Base-by-base conservation (phyloP, 1,140 invertebrate genomes). In the Drosophila tristis region DNA sequence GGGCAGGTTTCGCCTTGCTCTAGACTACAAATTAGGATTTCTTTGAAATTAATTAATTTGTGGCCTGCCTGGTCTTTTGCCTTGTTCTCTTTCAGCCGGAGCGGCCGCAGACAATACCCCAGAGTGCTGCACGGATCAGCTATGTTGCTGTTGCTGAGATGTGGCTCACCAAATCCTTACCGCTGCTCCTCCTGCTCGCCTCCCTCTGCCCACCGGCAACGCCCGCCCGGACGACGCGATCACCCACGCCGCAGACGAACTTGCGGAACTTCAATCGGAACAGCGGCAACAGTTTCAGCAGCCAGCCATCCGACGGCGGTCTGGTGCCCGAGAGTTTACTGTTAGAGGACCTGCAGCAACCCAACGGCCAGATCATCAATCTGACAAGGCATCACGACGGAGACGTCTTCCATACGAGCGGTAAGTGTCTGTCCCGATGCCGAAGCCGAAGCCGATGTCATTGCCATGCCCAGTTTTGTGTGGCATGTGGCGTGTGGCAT, bases 361-460 rank as follows among this genome's bases (percentile, higher is more conserved):
- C 72, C 56, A 80, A 68, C 67, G 81, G 76, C 20, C 80, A 89
- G 50, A 67, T 90, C 64, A 72, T 90, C 64, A 92, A 92, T 82
- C 78, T 94, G 68, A 94, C 93, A 42, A 86, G 94, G 74, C 93
- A 94, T 80, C 92, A 93, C 80, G 93, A 94, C 80, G 94, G 94
- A 64, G 94, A 94, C 84, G 92, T 94, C 78, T 94, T 94, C 79
- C 92, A 90, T 43, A 92, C 93, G 44, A 92, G 92, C 91, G 94
- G 94, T 94, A 87, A 92, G 84, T 80, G 16, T 39, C 59, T 53
- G 51, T 43, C 50, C 72, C 70, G 54, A 20, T 45, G 31, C 26
- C 45, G 48, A 43, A 44, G 44, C 49, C 29, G 47, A 42, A 44
- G 51, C 11, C 61, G 15, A 39, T 54, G 51, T 55, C 44, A 64